Conservation (phyloP, 2,113 vertebrate genomes). For the Siphamia tubifer region DNA sequence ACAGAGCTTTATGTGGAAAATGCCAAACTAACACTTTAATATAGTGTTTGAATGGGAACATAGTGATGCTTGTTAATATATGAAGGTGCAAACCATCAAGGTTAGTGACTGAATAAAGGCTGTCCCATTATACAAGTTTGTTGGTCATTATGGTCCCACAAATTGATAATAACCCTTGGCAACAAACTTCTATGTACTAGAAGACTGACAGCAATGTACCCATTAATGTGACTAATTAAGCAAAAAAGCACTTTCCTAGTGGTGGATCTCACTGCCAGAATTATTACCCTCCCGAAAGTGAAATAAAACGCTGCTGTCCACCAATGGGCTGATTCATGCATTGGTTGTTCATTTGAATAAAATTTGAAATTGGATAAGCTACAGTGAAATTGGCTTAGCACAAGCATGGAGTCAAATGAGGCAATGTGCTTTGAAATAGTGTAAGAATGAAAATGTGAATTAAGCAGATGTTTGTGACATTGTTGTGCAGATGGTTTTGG, state of each 20-base stretch:
- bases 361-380: neutral
- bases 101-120: neutral
- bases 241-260: neutral
- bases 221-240: neutral
- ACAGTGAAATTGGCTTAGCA: slow-evolving; percentile 11
- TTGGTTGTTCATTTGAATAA: slow-evolving; percentile 1
- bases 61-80: neutral
- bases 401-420: slow-evolving; percentile 6
- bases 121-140: neutral
- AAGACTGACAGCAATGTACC: neutral
- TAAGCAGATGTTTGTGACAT: too few relatives aligned
- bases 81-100: neutral
- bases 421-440: neutral
- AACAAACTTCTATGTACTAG: neutral
- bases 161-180: neutral
- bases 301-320: neutral
- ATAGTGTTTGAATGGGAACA: neutral
- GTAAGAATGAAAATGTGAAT: neutral
- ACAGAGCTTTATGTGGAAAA: too few relatives aligned
- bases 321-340: neutral
- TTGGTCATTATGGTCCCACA: neutral
- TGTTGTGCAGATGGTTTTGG: too few relatives aligned
- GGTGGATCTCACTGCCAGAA: neutral
- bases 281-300: neutral
- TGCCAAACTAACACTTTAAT: too few relatives aligned